Percentiles rank a stretch among this genome's conserved stretches.
Evolutionary conservation across 1,140 invertebrate genomes (phyloP).

Genomic region (Drosophila ogumai): DNA sequence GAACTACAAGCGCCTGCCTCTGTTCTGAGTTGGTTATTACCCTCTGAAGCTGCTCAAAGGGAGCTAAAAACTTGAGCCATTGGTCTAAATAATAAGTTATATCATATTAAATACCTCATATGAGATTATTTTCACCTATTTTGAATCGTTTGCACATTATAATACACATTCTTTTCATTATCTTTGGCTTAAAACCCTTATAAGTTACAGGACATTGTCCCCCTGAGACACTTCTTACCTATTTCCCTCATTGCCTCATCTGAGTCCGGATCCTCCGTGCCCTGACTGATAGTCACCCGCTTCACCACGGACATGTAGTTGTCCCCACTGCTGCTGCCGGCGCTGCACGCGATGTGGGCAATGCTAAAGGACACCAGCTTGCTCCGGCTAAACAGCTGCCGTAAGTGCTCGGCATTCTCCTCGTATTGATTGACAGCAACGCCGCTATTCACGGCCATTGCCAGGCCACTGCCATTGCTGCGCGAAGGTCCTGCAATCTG

Average conservation of each 20-base stretch:
- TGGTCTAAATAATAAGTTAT: neutral
- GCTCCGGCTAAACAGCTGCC: slow-evolving; percentile 59
- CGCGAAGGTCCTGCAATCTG: slow-evolving; percentile 52
- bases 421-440: slow-evolving; percentile 55
- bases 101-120: neutral
- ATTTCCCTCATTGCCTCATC: slow-evolving; percentile 26
- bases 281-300: slow-evolving; percentile 74
- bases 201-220: no score
- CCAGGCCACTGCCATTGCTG: slow-evolving; percentile 28
- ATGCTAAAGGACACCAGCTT: slow-evolving; percentile 72
- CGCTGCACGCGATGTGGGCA: slow-evolving; percentile 66
- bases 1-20: slow-evolving; percentile 10
- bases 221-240: slow-evolving; percentile 29
- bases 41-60: neutral
- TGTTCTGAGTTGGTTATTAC: slow-evolving; percentile 10
- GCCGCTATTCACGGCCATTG: slow-evolving; percentile 33
- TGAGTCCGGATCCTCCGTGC: slow-evolving; percentile 13
- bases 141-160: neutral
- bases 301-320: slow-evolving; percentile 85
- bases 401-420: slow-evolving; percentile 75
- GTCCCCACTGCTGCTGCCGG: slow-evolving; percentile 81
- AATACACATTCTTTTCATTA: neutral
- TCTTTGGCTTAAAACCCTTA: neutral
- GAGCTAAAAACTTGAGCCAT: neutral
- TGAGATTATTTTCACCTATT: neutral